These are phyloP conservation scores for Microctenopoma stevenorrisi DNA, from an alignment of 2,797 vertebrate species.

Conservation along the genomic window DNA sequence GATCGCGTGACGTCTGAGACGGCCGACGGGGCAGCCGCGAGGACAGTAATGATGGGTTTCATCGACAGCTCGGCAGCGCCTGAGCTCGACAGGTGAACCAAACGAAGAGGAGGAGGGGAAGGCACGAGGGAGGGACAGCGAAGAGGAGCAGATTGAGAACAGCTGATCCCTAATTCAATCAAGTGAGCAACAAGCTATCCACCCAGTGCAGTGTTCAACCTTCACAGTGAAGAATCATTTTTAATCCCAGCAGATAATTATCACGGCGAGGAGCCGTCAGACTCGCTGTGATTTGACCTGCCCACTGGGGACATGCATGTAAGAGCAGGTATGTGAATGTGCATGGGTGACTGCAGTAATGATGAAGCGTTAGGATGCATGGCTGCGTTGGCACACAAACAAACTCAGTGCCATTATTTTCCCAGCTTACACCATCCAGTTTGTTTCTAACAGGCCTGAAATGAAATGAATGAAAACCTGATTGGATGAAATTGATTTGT, in stretches of 20 bases:
- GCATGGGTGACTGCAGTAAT: background rate
- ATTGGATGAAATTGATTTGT: slow-evolving; percentile 25
- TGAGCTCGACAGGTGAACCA: slow-evolving; percentile 20
- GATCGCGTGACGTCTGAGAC: slow-evolving; percentile 12
- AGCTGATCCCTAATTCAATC: slow-evolving; percentile 24
- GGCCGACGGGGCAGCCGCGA: slow-evolving; percentile 8
- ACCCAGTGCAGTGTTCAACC: slow-evolving; percentile 22
- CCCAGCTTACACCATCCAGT: background rate
- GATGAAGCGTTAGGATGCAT: background rate
- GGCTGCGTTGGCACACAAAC: background rate
- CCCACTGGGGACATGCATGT: slow-evolving; percentile 8
- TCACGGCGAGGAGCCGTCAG: background rate
- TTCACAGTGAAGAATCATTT: slow-evolving; percentile 41
- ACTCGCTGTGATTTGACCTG: background rate
- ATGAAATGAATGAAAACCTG: slow-evolving; percentile 6
- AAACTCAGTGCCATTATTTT: background rate
- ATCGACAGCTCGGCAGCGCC: slow-evolving; percentile 19
- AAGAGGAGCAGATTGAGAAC: background rate
- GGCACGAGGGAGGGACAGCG: too few species aligned
- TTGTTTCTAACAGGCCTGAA: slow-evolving; percentile 4
- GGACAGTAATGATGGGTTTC: slow-evolving; percentile 49
- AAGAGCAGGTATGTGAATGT: background rate
- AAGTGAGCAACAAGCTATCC: background rate
- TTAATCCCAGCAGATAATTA: slow-evolving; percentile 60
- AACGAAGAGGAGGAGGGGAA: background rate